Conservation (phyloP, 2,113 vertebrate species). For the Amblyornis subalaris region DNA sequence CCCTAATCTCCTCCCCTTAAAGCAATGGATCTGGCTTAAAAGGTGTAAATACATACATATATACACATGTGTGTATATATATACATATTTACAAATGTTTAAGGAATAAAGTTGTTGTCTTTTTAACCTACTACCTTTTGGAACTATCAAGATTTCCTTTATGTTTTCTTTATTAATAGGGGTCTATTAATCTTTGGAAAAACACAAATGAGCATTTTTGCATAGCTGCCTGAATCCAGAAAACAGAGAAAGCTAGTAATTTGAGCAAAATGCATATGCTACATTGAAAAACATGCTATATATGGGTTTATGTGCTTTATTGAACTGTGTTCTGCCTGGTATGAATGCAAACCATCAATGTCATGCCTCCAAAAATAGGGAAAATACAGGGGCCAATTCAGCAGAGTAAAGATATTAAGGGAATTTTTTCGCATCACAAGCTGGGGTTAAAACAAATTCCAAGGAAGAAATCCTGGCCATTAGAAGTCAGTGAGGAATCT, state of each 20-base stretch:
- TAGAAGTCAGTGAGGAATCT: not conserved
- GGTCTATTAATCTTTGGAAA: not conserved
- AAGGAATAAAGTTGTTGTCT: not conserved
- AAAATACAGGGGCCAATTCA: not conserved
- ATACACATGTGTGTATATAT: accelerated
- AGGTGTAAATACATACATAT: not conserved
- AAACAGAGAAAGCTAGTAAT: not conserved
- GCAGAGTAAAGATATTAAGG: not conserved
- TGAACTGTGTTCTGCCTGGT: not conserved
- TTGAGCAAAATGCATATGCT: not conserved
- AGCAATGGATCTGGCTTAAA: not conserved
- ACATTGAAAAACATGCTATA: not conserved
- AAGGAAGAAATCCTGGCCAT: not conserved
- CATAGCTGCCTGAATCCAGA: not conserved
- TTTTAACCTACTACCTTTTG: not conserved
- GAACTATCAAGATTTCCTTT: not conserved
- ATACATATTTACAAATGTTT: not conserved
- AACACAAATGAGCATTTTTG: not conserved
- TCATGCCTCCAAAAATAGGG: not conserved
- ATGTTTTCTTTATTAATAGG: not conserved
- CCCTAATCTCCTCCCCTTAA: not conserved
- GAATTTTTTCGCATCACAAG: not conserved
- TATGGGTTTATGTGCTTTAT: not conserved
- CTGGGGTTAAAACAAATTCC: not conserved
- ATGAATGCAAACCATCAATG: not conserved